Percentiles rank a stretch among this genome's conserved stretches.
Conservation (phyloP, 2,888 invertebrate species). For the Epinotia brunnichana region DNA sequence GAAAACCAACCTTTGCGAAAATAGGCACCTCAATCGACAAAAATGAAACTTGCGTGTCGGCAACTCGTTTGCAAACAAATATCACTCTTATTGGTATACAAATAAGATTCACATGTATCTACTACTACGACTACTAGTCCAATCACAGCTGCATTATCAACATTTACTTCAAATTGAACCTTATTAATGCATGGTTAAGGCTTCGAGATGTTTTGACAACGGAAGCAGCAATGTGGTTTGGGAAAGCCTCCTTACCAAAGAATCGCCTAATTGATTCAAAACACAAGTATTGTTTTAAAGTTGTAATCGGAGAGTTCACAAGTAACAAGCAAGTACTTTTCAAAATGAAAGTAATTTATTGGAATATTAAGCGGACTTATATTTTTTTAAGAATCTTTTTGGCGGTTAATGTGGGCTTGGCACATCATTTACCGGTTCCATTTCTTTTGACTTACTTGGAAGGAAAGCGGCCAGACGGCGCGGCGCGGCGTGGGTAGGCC, state of each 20-base stretch:
- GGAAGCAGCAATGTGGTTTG: neutral
- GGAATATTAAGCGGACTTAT: neutral
- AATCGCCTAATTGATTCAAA: slow-evolving; percentile 29
- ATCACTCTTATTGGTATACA: neutral
- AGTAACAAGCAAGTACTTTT: neutral
- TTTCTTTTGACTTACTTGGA: too few relatives aligned
- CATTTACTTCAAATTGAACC: neutral
- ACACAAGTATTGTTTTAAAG: slow-evolving; percentile 21
- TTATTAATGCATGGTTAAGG: neutral
- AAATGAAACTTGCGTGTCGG: neutral
- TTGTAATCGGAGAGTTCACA: slow-evolving; percentile 12
- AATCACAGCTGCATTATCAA: neutral
- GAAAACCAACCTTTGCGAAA: slow-evolving; percentile 5
- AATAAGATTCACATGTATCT: slow-evolving; percentile 1
- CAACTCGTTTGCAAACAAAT: neutral
- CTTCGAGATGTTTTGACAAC: neutral
- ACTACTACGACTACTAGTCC: neutral
- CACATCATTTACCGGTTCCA: too few relatives aligned
- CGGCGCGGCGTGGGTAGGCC: too few relatives aligned
- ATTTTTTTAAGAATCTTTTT: too few relatives aligned
- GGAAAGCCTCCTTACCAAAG: slow-evolving; percentile 24
- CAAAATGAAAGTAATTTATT: neutral
- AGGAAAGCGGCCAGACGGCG: too few relatives aligned
- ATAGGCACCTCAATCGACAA: slow-evolving; percentile 18
- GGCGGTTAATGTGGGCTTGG: neutral